Evolutionary conservation across 2,888 invertebrate genomes (phyloP), one percentile per base, ranked within the genome.

Genomic region (Drosophila lutescens): DNA sequence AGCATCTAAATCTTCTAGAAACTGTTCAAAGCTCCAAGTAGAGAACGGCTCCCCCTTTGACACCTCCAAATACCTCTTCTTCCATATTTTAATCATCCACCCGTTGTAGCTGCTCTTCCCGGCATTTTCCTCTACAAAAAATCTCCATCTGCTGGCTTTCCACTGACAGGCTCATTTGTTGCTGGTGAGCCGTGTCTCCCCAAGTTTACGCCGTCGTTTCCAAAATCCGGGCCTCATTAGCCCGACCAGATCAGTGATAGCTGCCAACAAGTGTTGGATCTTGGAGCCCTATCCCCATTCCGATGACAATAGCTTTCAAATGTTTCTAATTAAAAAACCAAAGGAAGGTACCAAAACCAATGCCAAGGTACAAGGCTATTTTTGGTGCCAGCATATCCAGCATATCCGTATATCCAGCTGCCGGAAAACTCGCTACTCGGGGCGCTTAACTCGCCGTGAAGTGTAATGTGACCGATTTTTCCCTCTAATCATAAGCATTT

Each of bases 401-500:
- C 26, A 7, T 6, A 23, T 9, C 20, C 26, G 3, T 15, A 20
- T 46, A 55, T 58, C 41, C 76, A 76, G 75, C 75, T 76, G 75
- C 56, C 59, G 56, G 55, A 53, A 56, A 47, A 56, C 41, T 65
- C 54, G 57, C 59, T 63, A 34, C 57, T 70, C 32, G 13, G 66
- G 46, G 68, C 87, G 68, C 79, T 87, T 84, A 86, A 86, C 87
- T 83, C 77, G 76, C 69, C 74, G 72, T 63, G 74, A 57, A 79
- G 73, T 81, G 81, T 79, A 84, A 84, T 82, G 79, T 69, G 81
- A 83, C 72, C 81, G 74, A 72, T 34, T 46, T 53, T 36, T 38
- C 32, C 44, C 60, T 60, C 81, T 88, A 85, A 85, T 85, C 88
- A 88, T 84, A 88, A 88, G 85, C 86, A 86, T 85, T 85, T 86